Conservation (phyloP, 2,888 invertebrate species). For the Resseliella maxima region DNA sequence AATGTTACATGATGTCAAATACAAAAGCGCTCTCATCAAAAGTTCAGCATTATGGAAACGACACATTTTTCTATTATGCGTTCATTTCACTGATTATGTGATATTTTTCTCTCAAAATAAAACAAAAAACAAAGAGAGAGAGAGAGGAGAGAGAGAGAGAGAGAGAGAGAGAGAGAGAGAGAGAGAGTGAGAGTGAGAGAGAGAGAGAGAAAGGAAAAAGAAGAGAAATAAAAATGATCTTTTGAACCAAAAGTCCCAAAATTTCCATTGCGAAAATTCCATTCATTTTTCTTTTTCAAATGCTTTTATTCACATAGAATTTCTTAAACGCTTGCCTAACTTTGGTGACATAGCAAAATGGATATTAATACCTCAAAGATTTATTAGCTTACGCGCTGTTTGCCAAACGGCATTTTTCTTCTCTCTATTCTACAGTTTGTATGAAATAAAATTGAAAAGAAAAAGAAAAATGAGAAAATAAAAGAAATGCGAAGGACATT, state of each 20-base stretch:
- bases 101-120: not conserved
- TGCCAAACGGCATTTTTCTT: not conserved
- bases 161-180: too few species aligned
- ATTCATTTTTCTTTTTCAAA: not conserved
- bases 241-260: too few species aligned
- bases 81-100: not conserved
- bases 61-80: not conserved
- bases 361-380: not conserved
- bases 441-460: not conserved
- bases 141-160: too few species aligned
- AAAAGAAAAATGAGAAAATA: not conserved
- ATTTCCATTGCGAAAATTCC: conserved; percentile 5
- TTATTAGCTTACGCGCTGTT: not conserved
- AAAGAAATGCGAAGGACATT: not conserved
- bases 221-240: too few species aligned
- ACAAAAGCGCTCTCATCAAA: not conserved
- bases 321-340: not conserved
- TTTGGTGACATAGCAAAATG: not conserved
- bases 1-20: not conserved
- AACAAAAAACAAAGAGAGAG: too few species aligned
- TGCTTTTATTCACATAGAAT: not conserved
- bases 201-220: too few species aligned
- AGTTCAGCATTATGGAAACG: not conserved
- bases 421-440: not conserved
- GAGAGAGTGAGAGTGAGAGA: too few species aligned